Percentiles rank a stretch among this genome's conserved stretches.
phyloP scores from a whole-genome alignment of 2,888 invertebrate genomes.

The Mythimna vitellina region DNA sequence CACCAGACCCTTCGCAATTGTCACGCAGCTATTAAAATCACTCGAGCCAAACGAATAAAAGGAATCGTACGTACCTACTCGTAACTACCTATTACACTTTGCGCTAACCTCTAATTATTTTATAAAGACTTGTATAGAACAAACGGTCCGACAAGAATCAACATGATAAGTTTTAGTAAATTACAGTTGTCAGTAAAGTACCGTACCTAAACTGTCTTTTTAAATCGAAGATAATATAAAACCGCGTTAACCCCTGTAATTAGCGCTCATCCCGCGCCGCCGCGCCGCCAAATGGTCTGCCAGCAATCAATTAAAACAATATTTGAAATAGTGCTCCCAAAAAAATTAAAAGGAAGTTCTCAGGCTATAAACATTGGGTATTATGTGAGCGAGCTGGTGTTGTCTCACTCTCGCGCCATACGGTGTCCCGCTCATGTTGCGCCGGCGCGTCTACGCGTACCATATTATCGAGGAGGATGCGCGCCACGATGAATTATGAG shows the following conservation, averaged over 20 bases:
- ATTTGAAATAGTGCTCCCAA: slow-evolving; percentile 88
- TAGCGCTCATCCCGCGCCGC: slow-evolving; percentile 75
- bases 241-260: slow-evolving; percentile 82
- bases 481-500: slow-evolving; percentile 84
- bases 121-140: slow-evolving; percentile 50
- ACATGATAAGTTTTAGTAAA: slow-evolving; percentile 79
- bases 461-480: slow-evolving; percentile 81
- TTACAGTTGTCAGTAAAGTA: slow-evolving; percentile 79
- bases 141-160: slow-evolving; percentile 72
- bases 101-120: slow-evolving; percentile 32
- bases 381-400: slow-evolving; percentile 74
- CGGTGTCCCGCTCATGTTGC: slow-evolving; percentile 77
- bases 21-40: slow-evolving; percentile 8
- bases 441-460: slow-evolving; percentile 86
- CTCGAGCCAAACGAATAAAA: slow-evolving; percentile 5
- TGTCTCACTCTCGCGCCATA: slow-evolving; percentile 67
- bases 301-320: slow-evolving; percentile 90
- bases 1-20: slow-evolving; percentile 16
- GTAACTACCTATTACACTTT: slow-evolving; percentile 5
- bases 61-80: not conserved
- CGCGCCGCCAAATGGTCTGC: slow-evolving; percentile 87
- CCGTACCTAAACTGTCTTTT: slow-evolving; percentile 71
- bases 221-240: slow-evolving; percentile 77
- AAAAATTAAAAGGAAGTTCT: slow-evolving; percentile 87
- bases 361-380: slow-evolving; percentile 86